Conservation (phyloP, 2,888 invertebrate genomes). For the Desoria tigrina region DNA sequence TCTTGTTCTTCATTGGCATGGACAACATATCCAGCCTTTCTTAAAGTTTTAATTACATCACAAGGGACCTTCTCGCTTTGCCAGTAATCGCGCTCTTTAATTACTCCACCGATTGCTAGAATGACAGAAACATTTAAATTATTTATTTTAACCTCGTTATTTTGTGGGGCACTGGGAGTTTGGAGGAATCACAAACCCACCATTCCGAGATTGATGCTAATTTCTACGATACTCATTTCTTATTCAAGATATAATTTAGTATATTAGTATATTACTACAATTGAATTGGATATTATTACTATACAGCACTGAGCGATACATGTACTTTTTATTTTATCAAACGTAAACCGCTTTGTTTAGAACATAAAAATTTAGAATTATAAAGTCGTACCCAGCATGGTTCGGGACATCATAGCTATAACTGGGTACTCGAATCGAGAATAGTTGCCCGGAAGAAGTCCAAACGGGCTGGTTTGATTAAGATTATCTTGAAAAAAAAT, state of each 20-base stretch:
- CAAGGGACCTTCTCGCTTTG: slow-evolving; percentile 58
- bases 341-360: too few relatives aligned
- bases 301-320: too few relatives aligned
- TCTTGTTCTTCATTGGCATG: slow-evolving; percentile 83
- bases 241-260: too few relatives aligned
- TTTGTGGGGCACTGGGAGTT: too few relatives aligned
- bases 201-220: too few relatives aligned
- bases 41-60: slow-evolving; percentile 72
- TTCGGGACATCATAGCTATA: slow-evolving; percentile 71
- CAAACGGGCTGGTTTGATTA: not conserved
- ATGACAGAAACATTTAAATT: slow-evolving; percentile 35
- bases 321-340: too few relatives aligned
- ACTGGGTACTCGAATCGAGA: slow-evolving; percentile 57
- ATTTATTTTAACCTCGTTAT: too few relatives aligned
- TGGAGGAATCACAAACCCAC: too few relatives aligned
- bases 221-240: too few relatives aligned
- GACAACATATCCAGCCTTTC: slow-evolving; percentile 80
- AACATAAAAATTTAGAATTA: too few relatives aligned
- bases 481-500: slow-evolving; percentile 59
- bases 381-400: slow-evolving; percentile 67
- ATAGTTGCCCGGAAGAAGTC: slow-evolving; percentile 55
- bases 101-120: slow-evolving; percentile 67
- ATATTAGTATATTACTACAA: too few relatives aligned
- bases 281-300: too few relatives aligned
- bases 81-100: slow-evolving; percentile 27